Percentiles rank a stretch among this genome's conserved stretches.
Conservation (phyloP, 1,140 invertebrate genomes). For the Bombus confusus region DNA sequence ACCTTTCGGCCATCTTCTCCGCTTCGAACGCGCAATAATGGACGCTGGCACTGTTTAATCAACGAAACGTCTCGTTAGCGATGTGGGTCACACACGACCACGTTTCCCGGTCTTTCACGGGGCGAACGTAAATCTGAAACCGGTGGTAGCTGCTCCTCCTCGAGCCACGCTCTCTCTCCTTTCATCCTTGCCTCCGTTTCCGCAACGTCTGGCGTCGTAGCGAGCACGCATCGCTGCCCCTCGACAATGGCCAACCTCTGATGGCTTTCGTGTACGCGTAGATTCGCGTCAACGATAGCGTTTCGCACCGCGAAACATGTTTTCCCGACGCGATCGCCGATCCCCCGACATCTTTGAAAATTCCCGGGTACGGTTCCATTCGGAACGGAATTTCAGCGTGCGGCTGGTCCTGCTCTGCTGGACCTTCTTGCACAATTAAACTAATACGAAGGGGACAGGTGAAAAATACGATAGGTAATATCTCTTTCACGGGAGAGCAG, state of each 20-base stretch:
- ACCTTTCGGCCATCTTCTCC: constrained; percentile 30
- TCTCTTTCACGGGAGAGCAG: too few relatives aligned
- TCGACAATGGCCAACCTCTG: constrained; percentile 66
- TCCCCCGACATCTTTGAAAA: too few relatives aligned
- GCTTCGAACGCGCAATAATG: constrained; percentile 21
- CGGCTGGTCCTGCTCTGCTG: too few relatives aligned
- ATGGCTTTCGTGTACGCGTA: constrained; percentile 53
- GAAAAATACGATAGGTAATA: too few relatives aligned
- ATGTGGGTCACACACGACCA: constrained; percentile 48
- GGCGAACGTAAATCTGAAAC: constrained; percentile 33
- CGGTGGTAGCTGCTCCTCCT: constrained; percentile 13
- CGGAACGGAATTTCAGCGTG: too few relatives aligned
- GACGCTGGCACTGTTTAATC: constrained; percentile 43
- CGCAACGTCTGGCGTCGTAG: constrained; percentile 54
- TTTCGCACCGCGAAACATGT: constrained; percentile 10
- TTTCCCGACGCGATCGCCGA: constrained; percentile 17
- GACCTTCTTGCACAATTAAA: too few relatives aligned
- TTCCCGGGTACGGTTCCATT: background rate
- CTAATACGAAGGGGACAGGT: too few relatives aligned
- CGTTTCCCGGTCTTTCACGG: constrained; percentile 41
- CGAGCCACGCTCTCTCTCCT: constrained; percentile 29
- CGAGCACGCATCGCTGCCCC: constrained; percentile 67
- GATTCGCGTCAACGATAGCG: constrained; percentile 36
- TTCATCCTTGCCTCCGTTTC: constrained; percentile 48
- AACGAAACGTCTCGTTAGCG: constrained; percentile 51